Conservation (phyloP, 1,140 invertebrate species). For the Drosophila rufa region DNA sequence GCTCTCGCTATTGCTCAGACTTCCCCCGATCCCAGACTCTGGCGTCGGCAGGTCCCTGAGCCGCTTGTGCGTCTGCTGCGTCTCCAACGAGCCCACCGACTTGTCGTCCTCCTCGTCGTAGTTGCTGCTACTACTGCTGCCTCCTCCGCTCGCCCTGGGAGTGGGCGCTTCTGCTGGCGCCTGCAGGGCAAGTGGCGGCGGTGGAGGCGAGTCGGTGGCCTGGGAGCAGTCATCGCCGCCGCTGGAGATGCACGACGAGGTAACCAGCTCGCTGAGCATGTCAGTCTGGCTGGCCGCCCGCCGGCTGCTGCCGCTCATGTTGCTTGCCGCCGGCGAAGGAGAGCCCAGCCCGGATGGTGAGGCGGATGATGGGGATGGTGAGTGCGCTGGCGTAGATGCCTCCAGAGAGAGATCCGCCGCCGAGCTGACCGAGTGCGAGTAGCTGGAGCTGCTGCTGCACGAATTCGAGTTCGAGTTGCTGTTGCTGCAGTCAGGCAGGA, state of each 20-base stretch:
- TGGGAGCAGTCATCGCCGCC: constrained; percentile 69
- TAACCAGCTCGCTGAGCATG: constrained; percentile 79
- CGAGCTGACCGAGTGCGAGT: constrained; percentile 75
- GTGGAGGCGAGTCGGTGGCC: constrained; percentile 33
- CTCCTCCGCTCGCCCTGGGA: constrained; percentile 3
- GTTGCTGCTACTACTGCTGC: constrained; percentile 54
- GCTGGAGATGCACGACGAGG: constrained; percentile 76
- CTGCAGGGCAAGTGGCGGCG: constrained; percentile 5
- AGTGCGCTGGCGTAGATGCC: constrained; percentile 70
- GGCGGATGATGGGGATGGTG: constrained; percentile 40
- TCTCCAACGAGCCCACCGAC: constrained; percentile 67
- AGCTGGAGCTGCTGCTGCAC: constrained; percentile 67
- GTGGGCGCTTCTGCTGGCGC: not conserved
- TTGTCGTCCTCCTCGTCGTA: constrained; percentile 74
- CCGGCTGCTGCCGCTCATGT: constrained; percentile 36
- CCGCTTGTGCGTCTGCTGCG: constrained; percentile 63
- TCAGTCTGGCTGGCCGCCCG: constrained; percentile 66
- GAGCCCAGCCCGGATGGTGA: constrained; percentile 50
- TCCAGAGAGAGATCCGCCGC: constrained; percentile 79
- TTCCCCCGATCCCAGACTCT: constrained; percentile 81
- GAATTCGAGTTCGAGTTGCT: constrained; percentile 71
- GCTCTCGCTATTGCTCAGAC: constrained; percentile 80
- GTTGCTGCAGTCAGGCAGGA: constrained; percentile 53
- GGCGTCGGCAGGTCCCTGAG: constrained; percentile 68
- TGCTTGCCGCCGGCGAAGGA: constrained; percentile 41